These are phyloP conservation scores for Tanaodytes sp. DNA, from an alignment of 2,888 invertebrate genomes.

Conservation along the genomic window DNA sequence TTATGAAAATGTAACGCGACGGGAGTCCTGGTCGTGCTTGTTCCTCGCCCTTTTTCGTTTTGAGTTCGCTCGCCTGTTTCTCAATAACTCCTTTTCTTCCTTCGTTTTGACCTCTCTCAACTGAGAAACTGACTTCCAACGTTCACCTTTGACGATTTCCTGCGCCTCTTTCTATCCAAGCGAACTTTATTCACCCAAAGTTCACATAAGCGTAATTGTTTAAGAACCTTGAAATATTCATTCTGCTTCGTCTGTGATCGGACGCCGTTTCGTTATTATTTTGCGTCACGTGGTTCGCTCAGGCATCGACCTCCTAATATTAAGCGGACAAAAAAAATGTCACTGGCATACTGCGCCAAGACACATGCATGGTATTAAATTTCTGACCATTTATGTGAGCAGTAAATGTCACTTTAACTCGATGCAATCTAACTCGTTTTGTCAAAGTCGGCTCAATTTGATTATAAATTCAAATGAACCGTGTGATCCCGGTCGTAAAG, in stretches of 20 bases:
- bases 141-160: constrained; percentile 45
- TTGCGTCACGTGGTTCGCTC: background rate
- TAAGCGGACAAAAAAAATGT: no score
- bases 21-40: constrained; percentile 57
- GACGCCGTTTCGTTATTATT: background rate
- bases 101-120: constrained; percentile 38
- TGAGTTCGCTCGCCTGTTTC: constrained; percentile 31
- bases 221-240: constrained; percentile 28
- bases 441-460: no score
- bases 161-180: constrained; percentile 27
- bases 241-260: constrained; percentile 1
- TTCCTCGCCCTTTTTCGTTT: constrained; percentile 44
- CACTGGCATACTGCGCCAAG: no score
- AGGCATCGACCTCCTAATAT: no score
- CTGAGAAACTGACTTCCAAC: constrained; percentile 33
- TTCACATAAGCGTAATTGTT: constrained; percentile 23
- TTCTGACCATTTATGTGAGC: no score
- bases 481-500: no score
- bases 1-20: constrained; percentile 67
- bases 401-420: no score
- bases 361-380: no score
- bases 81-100: constrained; percentile 32
- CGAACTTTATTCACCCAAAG: constrained; percentile 38
- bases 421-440: no score
- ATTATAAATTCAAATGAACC: no score